Evolutionary conservation across 2,113 vertebrate species (phyloP), one percentile per base, ranked within the genome.

Genomic region (Periophthalmus modestus): DNA sequence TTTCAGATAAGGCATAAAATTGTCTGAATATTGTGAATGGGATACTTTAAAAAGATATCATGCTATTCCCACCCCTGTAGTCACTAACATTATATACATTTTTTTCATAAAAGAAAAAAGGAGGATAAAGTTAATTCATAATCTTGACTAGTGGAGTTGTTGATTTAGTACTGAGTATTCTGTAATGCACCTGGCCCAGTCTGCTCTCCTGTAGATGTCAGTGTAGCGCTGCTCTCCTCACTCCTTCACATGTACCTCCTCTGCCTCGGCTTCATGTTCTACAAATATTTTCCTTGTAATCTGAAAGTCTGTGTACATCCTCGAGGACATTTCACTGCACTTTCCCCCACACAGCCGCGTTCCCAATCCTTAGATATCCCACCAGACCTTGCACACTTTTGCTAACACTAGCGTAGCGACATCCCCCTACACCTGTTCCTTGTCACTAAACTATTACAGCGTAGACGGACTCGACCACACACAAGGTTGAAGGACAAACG

Each of bases 241-340:
- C 65, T 43, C 73, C 84, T 83, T 85, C 91, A 92, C 82, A 89
- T 92, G 90, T 89, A 91, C 89, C 88, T 90, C 90, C 88, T 79
- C 88, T 77, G 89, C 80, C 87, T 75, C 84, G 85, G 85, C 87
- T 89, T 92, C 89, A 82, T 92, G 92, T 92, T 93, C 88, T 82
- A 84, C 90, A 91, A 93, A 94, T 91, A 94, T 94, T 94, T 92
- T 82, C 79, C 90, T 93, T 93, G 92, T 92, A 93, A 94, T 88
- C 65, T 87, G 78, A 86, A 93, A 90, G 74, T 69, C 87, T 83
- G 88, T 82, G 87, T 91, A 93, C 89, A 92, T 89, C 88, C 82
- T 76, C 68, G 84, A 92, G 81, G 68, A 83, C 85, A 75, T 89
- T 86, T 87, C 73, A 61, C 78, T 78, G 72, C 86, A 82, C 86